Conservation (phyloP, 2,888 invertebrate species). For the Ormyrus thymus region DNA sequence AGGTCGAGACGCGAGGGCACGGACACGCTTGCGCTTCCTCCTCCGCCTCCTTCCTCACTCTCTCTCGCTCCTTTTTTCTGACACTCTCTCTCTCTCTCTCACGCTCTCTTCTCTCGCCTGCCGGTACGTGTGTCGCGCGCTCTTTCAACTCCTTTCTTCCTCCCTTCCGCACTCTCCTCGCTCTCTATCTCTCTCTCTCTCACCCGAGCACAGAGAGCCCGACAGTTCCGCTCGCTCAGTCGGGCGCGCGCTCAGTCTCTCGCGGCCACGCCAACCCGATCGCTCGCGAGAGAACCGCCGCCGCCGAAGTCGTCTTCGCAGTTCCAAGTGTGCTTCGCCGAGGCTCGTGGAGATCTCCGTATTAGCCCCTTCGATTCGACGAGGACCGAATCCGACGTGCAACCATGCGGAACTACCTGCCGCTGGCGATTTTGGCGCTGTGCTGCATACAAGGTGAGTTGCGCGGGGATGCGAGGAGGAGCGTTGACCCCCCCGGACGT, state of each 20-base stretch:
- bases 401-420: constrained; percentile 69
- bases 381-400: not conserved
- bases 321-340: not conserved
- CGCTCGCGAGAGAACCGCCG: not conserved
- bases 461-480: too few relatives aligned
- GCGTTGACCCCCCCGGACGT: too few relatives aligned
- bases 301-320: not conserved
- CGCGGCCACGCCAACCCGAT: not conserved
- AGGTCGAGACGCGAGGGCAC: constrained; percentile 70
- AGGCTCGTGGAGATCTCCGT: too few relatives aligned
- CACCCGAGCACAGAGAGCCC: constrained; percentile 11
- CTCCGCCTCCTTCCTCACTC: constrained; percentile 57
- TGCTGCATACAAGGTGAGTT: constrained; percentile 71
- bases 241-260: constrained; percentile 24
- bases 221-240: constrained; percentile 12
- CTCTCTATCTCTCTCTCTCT: constrained; percentile 59
- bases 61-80: constrained; percentile 47
- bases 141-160: constrained; percentile 43
- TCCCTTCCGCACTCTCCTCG: constrained; percentile 57
- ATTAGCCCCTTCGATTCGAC: too few relatives aligned
- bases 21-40: constrained; percentile 59
- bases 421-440: constrained; percentile 66
- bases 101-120: constrained; percentile 43
- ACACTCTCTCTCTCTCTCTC: constrained; percentile 52
- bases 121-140: constrained; percentile 33